Percentiles rank a stretch among this genome's conserved stretches.
These are phyloP conservation scores for Orthosia gracilis DNA, from an alignment of 2,888 invertebrate species.

Conservation along the genomic window DNA sequence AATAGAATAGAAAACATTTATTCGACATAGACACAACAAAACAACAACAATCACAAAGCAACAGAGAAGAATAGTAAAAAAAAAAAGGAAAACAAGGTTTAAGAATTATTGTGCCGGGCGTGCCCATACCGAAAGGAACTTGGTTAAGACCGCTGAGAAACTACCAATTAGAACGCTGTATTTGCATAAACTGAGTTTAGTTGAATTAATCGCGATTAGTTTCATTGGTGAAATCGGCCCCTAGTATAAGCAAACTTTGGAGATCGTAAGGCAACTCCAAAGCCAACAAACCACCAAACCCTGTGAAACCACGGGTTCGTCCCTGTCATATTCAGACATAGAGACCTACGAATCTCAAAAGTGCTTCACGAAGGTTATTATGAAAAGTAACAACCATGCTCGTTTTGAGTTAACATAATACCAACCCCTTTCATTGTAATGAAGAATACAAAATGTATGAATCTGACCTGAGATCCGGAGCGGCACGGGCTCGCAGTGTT, in stretches of 20 bases:
- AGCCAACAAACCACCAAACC: not conserved
- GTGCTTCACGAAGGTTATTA: not conserved
- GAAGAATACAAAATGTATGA: not conserved
- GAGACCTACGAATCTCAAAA: not conserved
- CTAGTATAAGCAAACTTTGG: not conserved
- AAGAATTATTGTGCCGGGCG: too few species aligned
- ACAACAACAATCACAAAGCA: too few species aligned
- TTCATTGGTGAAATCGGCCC: too few species aligned
- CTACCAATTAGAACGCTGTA: too few species aligned
- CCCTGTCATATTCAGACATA: not conserved
- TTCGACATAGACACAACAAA: too few species aligned
- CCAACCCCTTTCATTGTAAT: not conserved
- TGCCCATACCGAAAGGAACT: too few species aligned
- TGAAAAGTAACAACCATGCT: not conserved
- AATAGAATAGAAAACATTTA: too few species aligned
- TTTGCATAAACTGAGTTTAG: too few species aligned
- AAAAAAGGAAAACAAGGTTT: too few species aligned
- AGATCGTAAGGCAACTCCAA: not conserved
- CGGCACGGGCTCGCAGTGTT: slow-evolving; percentile 94
- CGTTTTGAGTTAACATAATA: not conserved
- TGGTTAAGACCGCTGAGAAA: too few species aligned
- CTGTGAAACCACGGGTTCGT: not conserved
- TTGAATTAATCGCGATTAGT: too few species aligned
- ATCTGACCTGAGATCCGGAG: slow-evolving; percentile 92
- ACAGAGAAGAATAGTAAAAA: too few species aligned